Conservation (phyloP, 92 coral and sea anemone genomes). For the Heteractis magnifica region DNA sequence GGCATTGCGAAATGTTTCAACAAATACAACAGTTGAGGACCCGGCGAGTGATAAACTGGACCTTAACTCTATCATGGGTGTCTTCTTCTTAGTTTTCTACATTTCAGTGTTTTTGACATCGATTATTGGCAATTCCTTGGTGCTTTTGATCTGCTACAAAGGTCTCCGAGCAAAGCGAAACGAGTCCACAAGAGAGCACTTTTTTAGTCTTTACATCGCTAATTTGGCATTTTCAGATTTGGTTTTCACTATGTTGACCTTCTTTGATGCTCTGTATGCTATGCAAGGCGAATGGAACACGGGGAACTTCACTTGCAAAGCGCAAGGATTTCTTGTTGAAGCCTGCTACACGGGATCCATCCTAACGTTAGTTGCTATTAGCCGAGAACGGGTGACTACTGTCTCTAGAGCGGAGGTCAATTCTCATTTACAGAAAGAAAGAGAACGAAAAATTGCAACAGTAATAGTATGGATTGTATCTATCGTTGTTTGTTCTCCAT, state of each 20-base stretch:
- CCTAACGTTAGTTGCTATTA: constrained; percentile 72
- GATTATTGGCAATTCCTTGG: constrained; percentile 55
- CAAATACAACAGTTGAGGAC: constrained; percentile 9
- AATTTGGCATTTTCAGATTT: constrained; percentile 69
- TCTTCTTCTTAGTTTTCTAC: constrained; percentile 59
- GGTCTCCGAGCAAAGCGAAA: constrained; percentile 27
- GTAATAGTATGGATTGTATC: constrained; percentile 53
- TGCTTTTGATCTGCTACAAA: constrained; percentile 56
- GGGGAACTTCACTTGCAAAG: constrained; percentile 57
- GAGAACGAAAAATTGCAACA: constrained; percentile 38
- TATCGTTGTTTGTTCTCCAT: constrained; percentile 62
- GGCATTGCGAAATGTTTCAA: constrained; percentile 8
- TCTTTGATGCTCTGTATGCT: constrained; percentile 56
- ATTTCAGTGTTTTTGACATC: constrained; percentile 49
- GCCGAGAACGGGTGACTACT: constrained; percentile 62
- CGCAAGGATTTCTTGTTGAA: constrained; percentile 74
- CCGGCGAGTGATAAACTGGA: constrained; percentile 15
- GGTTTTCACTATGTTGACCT: constrained; percentile 66
- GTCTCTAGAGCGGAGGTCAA: constrained; percentile 47
- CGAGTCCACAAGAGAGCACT: constrained; percentile 41
- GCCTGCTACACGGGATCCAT: constrained; percentile 74
- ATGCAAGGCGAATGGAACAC: constrained; percentile 44
- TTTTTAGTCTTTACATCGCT: constrained; percentile 71
- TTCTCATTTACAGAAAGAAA: constrained; percentile 48
- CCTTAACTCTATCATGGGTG: constrained; percentile 56